These are phyloP conservation scores for Monochamus saltuarius DNA, from an alignment of 1,140 invertebrate genomes.

Conservation along the genomic window DNA sequence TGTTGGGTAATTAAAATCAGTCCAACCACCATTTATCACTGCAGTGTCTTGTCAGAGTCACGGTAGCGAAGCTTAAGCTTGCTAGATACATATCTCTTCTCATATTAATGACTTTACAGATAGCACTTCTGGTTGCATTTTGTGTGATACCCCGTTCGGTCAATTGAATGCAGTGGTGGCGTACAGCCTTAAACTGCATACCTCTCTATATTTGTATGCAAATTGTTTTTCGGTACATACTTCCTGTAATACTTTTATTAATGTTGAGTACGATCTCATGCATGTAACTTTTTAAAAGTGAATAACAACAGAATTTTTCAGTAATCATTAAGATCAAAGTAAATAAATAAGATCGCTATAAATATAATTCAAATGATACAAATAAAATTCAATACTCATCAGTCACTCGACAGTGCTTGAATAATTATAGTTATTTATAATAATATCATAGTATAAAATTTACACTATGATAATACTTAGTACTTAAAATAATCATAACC, in stretches of 20 bases:
- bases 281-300: too few species aligned
- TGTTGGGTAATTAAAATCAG: constrained; percentile 26
- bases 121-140: constrained; percentile 30
- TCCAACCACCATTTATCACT: constrained; percentile 29
- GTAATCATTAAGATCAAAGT: too few species aligned
- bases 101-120: constrained; percentile 33
- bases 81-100: constrained; percentile 32
- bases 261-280: neutral
- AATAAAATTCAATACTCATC: too few species aligned
- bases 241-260: neutral
- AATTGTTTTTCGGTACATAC: neutral
- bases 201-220: neutral
- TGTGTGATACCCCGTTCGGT: constrained; percentile 19
- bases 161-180: constrained; percentile 18
- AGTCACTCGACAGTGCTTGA: too few species aligned
- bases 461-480: too few species aligned
- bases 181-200: neutral
- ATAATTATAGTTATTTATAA: too few species aligned
- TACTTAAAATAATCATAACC: too few species aligned
- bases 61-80: constrained; percentile 29
- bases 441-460: too few species aligned
- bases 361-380: too few species aligned
- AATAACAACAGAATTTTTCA: too few species aligned
- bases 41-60: constrained; percentile 26
- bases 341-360: too few species aligned